Conservation (phyloP, 2,888 invertebrate species). For the Esperia sulphurella region DNA sequence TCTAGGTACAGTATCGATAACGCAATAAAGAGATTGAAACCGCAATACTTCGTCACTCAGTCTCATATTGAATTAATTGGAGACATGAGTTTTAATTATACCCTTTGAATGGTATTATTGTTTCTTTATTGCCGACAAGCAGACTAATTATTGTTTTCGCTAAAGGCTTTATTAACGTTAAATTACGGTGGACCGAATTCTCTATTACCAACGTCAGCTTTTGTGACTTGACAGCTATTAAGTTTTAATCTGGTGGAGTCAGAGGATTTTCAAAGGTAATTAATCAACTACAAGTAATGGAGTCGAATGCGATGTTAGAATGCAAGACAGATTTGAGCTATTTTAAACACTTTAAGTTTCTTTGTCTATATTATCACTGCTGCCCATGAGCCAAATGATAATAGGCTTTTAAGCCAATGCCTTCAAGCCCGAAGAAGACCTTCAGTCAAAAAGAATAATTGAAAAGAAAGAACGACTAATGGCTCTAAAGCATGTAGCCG, state of each 20-base stretch:
- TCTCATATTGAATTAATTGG: slow-evolving; percentile 55
- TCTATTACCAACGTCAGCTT: too few species aligned
- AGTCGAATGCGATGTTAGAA: too few species aligned
- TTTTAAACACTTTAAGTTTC: neutral
- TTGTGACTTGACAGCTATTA: too few species aligned
- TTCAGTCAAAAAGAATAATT: slow-evolving; percentile 1
- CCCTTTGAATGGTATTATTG: slow-evolving; percentile 22
- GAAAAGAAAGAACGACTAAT: neutral
- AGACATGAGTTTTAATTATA: slow-evolving; percentile 58
- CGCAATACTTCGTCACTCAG: slow-evolving; percentile 57
- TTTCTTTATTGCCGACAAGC: slow-evolving; percentile 14
- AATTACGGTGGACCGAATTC: too few species aligned
- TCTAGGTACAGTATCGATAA: slow-evolving; percentile 17
- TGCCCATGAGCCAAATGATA: neutral
- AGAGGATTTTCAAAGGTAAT: too few species aligned
- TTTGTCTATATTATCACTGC: neutral
- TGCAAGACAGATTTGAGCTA: too few species aligned
- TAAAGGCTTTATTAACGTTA: too few species aligned
- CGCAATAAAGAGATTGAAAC: slow-evolving; percentile 27
- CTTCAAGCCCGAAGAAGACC: neutral
- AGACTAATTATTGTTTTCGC: neutral
- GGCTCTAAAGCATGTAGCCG: too few species aligned
- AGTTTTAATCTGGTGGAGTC: too few species aligned
- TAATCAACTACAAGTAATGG: too few species aligned
- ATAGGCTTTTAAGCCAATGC: neutral